Evolutionary conservation across 1,140 invertebrate species (phyloP).

Genomic region (Nasonia vitripennis): DNA sequence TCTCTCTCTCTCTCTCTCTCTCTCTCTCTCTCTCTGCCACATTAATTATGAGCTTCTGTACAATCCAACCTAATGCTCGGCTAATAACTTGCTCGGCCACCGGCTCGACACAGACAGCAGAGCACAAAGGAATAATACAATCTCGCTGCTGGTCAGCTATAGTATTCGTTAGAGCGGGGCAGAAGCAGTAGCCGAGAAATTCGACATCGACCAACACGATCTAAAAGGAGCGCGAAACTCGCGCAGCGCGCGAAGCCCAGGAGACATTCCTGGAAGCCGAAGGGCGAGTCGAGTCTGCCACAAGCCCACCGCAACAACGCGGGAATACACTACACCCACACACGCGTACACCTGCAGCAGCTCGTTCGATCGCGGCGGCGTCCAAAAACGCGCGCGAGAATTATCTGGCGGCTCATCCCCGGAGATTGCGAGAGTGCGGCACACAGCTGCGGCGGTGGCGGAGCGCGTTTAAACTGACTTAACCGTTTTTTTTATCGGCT

Average conservation of each 20-base stretch:
- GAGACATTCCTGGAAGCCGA: background rate
- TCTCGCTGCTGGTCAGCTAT: background rate
- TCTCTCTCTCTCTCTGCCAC: background rate
- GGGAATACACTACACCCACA: background rate
- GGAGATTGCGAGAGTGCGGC: background rate
- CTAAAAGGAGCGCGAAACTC: background rate
- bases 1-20: too few species aligned
- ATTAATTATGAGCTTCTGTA: background rate
- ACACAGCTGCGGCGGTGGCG: background rate
- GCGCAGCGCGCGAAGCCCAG: background rate
- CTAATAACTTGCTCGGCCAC: background rate
- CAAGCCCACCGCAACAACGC: background rate
- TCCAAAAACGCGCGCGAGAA: conserved; percentile 2
- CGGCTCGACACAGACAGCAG: background rate
- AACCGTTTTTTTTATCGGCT: background rate
- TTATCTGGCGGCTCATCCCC: conserved; percentile 5
- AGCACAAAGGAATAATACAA: conserved; percentile 31
- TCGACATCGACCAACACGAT: background rate
- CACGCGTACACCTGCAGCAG: background rate
- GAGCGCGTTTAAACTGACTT: background rate
- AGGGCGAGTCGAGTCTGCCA: background rate
- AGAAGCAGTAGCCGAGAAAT: background rate
- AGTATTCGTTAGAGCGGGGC: too few species aligned
- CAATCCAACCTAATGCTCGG: background rate
- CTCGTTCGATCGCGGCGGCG: background rate